Conservation (phyloP, 2,888 invertebrate genomes). For the Tenthredo livida region DNA sequence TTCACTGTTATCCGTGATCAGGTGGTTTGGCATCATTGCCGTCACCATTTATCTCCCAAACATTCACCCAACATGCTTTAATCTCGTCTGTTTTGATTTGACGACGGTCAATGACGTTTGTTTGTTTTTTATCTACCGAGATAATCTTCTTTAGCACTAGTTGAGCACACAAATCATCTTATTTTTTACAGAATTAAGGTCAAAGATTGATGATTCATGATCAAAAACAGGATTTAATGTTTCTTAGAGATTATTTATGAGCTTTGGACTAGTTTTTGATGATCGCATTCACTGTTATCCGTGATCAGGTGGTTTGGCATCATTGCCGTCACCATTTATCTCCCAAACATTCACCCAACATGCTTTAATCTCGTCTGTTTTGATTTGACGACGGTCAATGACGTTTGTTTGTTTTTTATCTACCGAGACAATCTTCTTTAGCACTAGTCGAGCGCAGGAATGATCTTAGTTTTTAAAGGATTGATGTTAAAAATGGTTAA, state of each 20-base stretch:
- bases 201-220: not conserved
- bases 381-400: not conserved
- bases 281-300: not conserved
- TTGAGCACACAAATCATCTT: not conserved
- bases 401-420: not conserved
- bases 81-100: constrained; percentile 19
- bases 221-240: not conserved
- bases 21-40: not conserved
- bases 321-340: not conserved
- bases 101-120: not conserved
- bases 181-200: not conserved
- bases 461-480: not conserved
- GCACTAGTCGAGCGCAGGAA: not conserved
- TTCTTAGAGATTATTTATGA: not conserved
- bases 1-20: not conserved
- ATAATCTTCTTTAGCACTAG: not conserved
- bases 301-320: not conserved
- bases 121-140: not conserved
- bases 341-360: not conserved
- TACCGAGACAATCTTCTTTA: too few relatives aligned
- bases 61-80: not conserved
- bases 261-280: not conserved
- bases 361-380: not conserved
- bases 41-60: not conserved
- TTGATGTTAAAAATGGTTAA: not conserved